A percentile compares a stretch with the other conserved stretches of the same genome.
Evolutionary conservation across 1,140 invertebrate genomes (phyloP).

Genomic region (Eumaeus atala): DNA sequence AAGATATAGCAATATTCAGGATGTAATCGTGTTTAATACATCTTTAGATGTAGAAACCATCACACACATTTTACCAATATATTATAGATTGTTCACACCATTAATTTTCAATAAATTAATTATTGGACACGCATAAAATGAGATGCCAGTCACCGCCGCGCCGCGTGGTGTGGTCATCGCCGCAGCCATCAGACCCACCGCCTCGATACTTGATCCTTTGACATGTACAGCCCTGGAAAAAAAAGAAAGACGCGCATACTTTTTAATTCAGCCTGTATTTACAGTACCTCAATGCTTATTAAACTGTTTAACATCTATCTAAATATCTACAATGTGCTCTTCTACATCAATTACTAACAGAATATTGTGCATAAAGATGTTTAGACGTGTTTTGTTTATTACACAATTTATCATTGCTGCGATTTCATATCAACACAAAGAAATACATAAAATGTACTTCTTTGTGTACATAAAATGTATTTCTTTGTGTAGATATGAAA

Average conservation of each 20-base stretch:
- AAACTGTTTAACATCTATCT: conserved; percentile 23
- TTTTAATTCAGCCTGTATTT: conserved; percentile 19
- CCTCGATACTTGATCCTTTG: conserved; percentile 39
- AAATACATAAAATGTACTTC: too few relatives aligned
- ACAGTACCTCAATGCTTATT: conserved; percentile 23
- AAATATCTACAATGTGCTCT: conserved; percentile 26
- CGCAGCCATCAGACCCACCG: conserved; percentile 38
- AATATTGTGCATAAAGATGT: conserved; percentile 20
- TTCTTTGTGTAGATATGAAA: background rate
- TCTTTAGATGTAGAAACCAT: too few relatives aligned
- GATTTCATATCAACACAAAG: too few relatives aligned
- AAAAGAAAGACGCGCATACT: conserved; percentile 16
- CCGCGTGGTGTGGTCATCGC: conserved; percentile 36
- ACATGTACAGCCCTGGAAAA: conserved; percentile 27
- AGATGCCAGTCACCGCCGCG: conserved; percentile 40
- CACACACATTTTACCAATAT: conserved; percentile 6
- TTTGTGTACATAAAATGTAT: conserved; percentile 3
- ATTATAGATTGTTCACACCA: conserved; percentile 40
- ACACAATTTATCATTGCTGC: too few relatives aligned
- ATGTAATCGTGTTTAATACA: too few relatives aligned
- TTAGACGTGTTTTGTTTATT: background rate
- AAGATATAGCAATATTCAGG: too few relatives aligned
- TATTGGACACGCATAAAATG: conserved; percentile 37
- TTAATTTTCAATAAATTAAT: conserved; percentile 57
- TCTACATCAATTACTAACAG: conserved; percentile 26